Evolutionary conservation across 2,888 invertebrate genomes (phyloP).

Genomic region (Parthenolecanium corni): DNA sequence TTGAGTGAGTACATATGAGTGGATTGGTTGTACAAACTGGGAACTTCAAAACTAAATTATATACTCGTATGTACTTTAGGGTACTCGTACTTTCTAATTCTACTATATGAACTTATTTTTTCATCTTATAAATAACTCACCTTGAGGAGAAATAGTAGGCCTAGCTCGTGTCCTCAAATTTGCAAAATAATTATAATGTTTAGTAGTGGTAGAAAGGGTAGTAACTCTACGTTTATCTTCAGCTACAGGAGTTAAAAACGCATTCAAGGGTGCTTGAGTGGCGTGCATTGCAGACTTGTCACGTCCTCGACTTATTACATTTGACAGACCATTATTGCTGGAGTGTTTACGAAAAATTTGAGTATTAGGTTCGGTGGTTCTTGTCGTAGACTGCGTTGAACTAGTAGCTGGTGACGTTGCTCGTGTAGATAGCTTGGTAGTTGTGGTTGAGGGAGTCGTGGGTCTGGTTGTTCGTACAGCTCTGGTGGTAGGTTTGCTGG

Average conservation of each 20-base stretch:
- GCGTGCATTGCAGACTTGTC: background rate
- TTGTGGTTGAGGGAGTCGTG: slow-evolving; percentile 40
- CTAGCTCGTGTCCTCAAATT: slow-evolving; percentile 5
- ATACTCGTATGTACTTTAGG: too few species aligned
- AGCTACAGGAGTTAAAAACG: background rate
- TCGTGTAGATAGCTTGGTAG: slow-evolving; percentile 33
- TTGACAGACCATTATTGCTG: slow-evolving; percentile 12
- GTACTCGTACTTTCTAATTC: too few species aligned
- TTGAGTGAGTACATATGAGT: too few species aligned
- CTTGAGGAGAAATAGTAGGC: slow-evolving; percentile 1
- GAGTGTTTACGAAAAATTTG: slow-evolving; percentile 27
- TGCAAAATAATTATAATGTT: background rate
- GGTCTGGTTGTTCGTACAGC: slow-evolving; percentile 34
- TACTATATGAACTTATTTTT: too few species aligned
- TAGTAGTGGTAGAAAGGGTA: background rate
- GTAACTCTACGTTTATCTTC: slow-evolving; percentile 7
- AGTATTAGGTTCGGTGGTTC: slow-evolving; percentile 32
- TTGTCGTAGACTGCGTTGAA: slow-evolving; percentile 38
- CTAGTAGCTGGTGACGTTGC: slow-evolving; percentile 34
- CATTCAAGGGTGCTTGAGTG: slow-evolving; percentile 7
- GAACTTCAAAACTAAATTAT: too few species aligned
- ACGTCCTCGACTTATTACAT: slow-evolving; percentile 7
- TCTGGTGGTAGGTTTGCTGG: slow-evolving; percentile 42
- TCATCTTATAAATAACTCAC: slow-evolving; percentile 1
- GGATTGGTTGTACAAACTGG: too few species aligned